Conservation (phyloP, 2,797 vertebrate genomes). For the Danio aesculapii region DNA sequence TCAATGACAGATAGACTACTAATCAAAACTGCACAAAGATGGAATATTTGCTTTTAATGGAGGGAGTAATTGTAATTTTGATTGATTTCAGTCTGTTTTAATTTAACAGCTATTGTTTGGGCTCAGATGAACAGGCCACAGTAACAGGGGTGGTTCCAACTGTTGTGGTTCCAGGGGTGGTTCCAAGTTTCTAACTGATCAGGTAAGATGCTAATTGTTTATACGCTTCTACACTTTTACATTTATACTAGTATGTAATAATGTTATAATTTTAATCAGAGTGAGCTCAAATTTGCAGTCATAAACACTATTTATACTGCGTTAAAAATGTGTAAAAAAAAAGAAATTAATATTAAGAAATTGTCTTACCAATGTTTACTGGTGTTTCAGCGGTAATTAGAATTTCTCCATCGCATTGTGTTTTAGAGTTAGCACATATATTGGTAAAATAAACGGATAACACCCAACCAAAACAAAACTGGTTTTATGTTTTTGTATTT, state of each 20-base stretch:
- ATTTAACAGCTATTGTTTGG: not conserved
- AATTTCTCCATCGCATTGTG: too few relatives aligned
- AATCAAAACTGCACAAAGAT: not conserved
- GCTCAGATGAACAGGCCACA: not conserved
- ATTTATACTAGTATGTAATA: not conserved
- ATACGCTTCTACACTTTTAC: not conserved
- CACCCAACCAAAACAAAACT: too few relatives aligned
- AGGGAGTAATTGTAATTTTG: not conserved
- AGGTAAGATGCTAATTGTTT: slow-evolving; percentile 12
- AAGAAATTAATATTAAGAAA: too few relatives aligned
- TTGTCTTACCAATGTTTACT: too few relatives aligned
- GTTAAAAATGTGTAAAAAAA: too few relatives aligned
- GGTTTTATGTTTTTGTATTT: too few relatives aligned
- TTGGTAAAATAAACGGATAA: too few relatives aligned
- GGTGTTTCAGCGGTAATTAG: too few relatives aligned
- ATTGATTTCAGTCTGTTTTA: not conserved
- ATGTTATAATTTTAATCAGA: not conserved
- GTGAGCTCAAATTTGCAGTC: not conserved
- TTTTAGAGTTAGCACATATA: too few relatives aligned
- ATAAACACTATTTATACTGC: not conserved
- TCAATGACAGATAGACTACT: slow-evolving; percentile 6
- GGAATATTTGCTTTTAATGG: not conserved
- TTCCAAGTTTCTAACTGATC: not conserved
- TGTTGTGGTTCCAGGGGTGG: too few relatives aligned
- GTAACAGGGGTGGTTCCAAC: not conserved